phyloP scores from a whole-genome alignment of 2,113 vertebrate genomes.

The Lophius piscatorius region DNA sequence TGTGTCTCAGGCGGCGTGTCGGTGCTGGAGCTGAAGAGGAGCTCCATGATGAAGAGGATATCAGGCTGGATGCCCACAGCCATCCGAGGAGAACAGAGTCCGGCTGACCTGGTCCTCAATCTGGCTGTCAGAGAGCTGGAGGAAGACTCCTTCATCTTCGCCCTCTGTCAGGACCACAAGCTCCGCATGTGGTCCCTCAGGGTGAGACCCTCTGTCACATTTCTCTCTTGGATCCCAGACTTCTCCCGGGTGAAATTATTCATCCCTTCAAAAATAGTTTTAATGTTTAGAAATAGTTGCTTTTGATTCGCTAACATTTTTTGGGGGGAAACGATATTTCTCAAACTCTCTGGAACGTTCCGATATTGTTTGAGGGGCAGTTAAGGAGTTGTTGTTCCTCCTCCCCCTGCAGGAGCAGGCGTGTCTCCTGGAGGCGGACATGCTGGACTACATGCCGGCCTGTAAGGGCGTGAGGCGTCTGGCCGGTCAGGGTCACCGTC shows the following conservation, averaged over 20 bases:
- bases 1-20: constrained; percentile 75
- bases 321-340: no score
- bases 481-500: constrained; percentile 82
- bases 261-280: no score
- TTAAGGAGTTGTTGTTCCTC: no score
- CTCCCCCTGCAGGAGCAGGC: constrained; percentile 83
- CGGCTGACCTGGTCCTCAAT: constrained; percentile 83
- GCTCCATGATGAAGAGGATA: constrained; percentile 89
- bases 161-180: constrained; percentile 93
- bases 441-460: constrained; percentile 89
- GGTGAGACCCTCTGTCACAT: constrained; percentile 25
- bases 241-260: no score
- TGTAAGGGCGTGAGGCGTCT: constrained; percentile 81
- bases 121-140: constrained; percentile 88
- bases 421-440: constrained; percentile 90
- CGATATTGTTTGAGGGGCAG: no score
- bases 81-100: constrained; percentile 88
- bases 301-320: no score
- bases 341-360: no score
- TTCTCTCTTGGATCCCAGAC: no score
- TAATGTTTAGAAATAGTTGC: no score
- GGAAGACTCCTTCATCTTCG: constrained; percentile 90
- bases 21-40: constrained; percentile 89
- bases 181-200: constrained; percentile 92
- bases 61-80: constrained; percentile 93